Conservation (phyloP, 2,113 vertebrate species). For the Pachypanchax playfairii region DNA sequence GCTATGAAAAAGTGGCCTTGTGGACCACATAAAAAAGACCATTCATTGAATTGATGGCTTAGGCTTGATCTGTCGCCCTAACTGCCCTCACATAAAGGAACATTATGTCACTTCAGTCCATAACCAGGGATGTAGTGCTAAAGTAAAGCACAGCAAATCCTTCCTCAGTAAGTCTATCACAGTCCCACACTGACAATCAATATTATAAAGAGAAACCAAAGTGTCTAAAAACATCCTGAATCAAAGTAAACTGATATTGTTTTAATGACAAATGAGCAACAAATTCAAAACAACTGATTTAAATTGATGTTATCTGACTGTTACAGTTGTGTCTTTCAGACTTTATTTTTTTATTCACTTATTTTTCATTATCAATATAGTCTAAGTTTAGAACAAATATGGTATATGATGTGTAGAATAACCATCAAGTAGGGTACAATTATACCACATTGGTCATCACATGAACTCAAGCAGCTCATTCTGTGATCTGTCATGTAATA, state of each 20-base stretch:
- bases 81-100: conserved; percentile 28
- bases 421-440: neutral
- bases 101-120: conserved; percentile 25
- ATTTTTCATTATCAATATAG: too few species aligned
- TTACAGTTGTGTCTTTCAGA: too few species aligned
- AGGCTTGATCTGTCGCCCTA: conserved; percentile 12
- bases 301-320: too few species aligned
- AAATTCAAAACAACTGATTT: too few species aligned
- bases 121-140: conserved; percentile 5
- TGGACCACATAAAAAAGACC: conserved; percentile 44
- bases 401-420: neutral
- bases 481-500: conserved; percentile 3
- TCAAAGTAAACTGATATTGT: neutral
- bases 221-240: neutral
- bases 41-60: conserved; percentile 37
- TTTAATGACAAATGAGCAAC: neutral
- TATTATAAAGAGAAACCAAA: neutral
- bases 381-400: neutral
- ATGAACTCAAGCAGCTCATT: neutral
- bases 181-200: neutral
- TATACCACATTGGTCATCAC: neutral
- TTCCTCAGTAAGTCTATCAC: neutral
- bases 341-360: too few species aligned
- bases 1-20: conserved; percentile 20
- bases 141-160: conserved; percentile 10